Conservation (phyloP, 2,888 invertebrate species). For the Oscheius sp. region DNA sequence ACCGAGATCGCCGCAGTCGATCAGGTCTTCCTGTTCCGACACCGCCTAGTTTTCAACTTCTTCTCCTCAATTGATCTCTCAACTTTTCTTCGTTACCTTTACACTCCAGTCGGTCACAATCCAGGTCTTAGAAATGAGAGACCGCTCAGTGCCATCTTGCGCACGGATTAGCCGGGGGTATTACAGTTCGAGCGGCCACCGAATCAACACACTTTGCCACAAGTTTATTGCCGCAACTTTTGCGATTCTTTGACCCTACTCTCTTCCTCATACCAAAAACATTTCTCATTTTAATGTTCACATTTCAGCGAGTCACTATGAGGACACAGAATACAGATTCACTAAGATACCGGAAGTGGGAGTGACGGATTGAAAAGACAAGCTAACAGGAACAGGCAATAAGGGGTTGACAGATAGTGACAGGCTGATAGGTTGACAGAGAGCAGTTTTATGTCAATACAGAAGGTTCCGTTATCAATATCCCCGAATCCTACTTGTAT, state of each 20-base stretch:
- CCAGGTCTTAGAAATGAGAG: slow-evolving; percentile 1
- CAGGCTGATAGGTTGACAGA: too few relatives aligned
- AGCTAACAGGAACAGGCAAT: too few relatives aligned
- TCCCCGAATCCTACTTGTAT: background rate
- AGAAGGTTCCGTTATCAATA: too few relatives aligned
- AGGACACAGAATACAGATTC: too few relatives aligned
- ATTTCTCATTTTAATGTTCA: too few relatives aligned
- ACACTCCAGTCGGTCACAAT: slow-evolving; percentile 7
- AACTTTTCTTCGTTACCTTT: slow-evolving; percentile 3
- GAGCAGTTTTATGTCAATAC: too few relatives aligned
- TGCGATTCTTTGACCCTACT: background rate
- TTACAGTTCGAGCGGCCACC: slow-evolving; percentile 27
- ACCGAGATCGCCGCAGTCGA: slow-evolving; percentile 25
- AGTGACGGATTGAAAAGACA: too few relatives aligned
- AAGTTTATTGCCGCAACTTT: background rate
- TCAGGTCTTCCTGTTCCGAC: slow-evolving; percentile 23
- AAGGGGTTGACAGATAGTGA: too few relatives aligned
- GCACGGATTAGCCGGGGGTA: slow-evolving; percentile 21
- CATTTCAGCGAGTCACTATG: too few relatives aligned
- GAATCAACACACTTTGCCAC: slow-evolving; percentile 11
- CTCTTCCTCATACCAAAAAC: background rate
- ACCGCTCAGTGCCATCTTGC: slow-evolving; percentile 17
- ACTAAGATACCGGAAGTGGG: too few relatives aligned
- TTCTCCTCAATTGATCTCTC: background rate
- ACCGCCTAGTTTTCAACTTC: background rate